Conservation (phyloP, 2,113 vertebrate species). For the Cephalopterus ornatus region DNA sequence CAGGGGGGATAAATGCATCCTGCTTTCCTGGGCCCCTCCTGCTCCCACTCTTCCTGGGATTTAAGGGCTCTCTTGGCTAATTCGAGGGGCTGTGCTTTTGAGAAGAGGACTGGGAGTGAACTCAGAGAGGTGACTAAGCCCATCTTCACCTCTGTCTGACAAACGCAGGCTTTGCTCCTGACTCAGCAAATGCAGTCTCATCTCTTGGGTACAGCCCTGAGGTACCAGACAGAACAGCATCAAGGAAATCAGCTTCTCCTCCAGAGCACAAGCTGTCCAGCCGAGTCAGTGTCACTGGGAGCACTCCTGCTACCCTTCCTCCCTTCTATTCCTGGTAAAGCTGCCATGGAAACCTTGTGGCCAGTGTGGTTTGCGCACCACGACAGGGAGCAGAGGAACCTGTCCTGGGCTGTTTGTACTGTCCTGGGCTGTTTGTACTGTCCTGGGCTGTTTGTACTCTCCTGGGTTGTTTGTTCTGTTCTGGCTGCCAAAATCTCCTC, state of each 20-base stretch:
- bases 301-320: background rate
- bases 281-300: background rate
- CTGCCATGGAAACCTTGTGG: too few species aligned
- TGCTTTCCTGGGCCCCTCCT: background rate
- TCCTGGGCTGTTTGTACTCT: background rate
- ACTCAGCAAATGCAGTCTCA: background rate
- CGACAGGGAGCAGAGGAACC: background rate
- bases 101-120: background rate
- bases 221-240: background rate
- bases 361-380: background rate
- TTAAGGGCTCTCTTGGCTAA: background rate
- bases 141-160: background rate
- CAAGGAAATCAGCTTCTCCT: background rate
- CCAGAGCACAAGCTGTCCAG: background rate
- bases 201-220: background rate
- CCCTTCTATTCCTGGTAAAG: fast-evolving
- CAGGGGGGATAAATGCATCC: background rate
- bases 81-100: background rate
- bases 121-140: background rate
- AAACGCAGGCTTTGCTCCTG: background rate
- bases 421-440: background rate
- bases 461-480: background rate
- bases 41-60: background rate
- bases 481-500: background rate
- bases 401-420: background rate